These are phyloP conservation scores for Antitype chi DNA, from an alignment of 2,888 invertebrate species.

Conservation along the genomic window DNA sequence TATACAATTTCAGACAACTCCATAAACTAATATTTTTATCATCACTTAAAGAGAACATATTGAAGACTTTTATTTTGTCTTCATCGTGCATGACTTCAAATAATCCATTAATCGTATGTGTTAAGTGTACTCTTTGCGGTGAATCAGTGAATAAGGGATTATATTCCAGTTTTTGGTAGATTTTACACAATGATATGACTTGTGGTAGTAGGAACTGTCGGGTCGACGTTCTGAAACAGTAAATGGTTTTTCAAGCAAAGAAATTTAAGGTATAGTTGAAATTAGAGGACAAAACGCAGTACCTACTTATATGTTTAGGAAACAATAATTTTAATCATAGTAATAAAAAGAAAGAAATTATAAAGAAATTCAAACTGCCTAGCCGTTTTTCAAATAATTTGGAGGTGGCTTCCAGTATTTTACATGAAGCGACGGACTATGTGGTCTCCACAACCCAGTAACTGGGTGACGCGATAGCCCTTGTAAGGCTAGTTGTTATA, in stretches of 20 bases:
- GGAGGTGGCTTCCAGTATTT: too few relatives aligned
- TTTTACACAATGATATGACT: conserved; percentile 74
- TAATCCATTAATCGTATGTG: conserved; percentile 72
- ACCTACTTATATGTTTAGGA: too few relatives aligned
- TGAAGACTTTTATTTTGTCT: conserved; percentile 75
- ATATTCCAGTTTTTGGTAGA: conserved; percentile 76
- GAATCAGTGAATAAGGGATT: conserved; percentile 71
- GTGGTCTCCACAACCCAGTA: too few relatives aligned
- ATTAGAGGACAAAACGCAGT: background rate
- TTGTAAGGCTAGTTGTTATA: too few relatives aligned
- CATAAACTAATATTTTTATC: conserved; percentile 74
- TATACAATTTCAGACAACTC: conserved; percentile 74
- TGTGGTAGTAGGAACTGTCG: conserved; percentile 73
- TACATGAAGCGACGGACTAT: too few relatives aligned
- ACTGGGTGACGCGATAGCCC: too few relatives aligned
- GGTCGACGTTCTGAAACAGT: conserved; percentile 72
- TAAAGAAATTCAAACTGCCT: too few relatives aligned
- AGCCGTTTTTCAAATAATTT: too few relatives aligned
- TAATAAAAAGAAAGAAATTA: background rate
- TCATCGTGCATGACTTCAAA: conserved; percentile 74
- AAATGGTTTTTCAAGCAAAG: background rate
- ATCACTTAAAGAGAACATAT: conserved; percentile 72
- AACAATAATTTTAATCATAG: background rate
- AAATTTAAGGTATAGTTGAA: background rate
- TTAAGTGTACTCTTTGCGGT: conserved; percentile 78